phyloP scores from a whole-genome alignment of 1,140 invertebrate species.

The Mizuhopecten yessoensis region DNA sequence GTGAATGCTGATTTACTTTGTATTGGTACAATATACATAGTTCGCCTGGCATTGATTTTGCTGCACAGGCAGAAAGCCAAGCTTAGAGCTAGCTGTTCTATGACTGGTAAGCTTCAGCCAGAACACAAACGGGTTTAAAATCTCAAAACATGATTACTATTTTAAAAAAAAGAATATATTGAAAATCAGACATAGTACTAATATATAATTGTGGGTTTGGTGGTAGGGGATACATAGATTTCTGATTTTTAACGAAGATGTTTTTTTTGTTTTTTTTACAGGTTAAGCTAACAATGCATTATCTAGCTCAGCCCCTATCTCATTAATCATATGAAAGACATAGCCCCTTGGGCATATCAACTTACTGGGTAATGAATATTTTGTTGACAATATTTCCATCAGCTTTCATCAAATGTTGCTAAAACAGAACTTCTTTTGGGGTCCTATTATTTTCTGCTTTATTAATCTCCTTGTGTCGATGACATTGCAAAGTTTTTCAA shows the following conservation, averaged over 20 bases:
- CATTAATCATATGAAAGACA: slow-evolving; percentile 27
- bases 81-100: background rate
- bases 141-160: background rate
- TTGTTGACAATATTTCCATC: slow-evolving; percentile 34
- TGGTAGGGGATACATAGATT: background rate
- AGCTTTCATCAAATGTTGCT: slow-evolving; percentile 24
- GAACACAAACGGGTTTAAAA: background rate
- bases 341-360: slow-evolving; percentile 37
- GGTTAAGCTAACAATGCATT: background rate
- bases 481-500: background rate
- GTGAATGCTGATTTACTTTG: slow-evolving; percentile 2
- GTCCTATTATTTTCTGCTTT: background rate
- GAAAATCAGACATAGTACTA: too few species aligned
- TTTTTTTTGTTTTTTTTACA: background rate
- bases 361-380: slow-evolving; percentile 12
- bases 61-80: slow-evolving; percentile 20
- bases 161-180: too few species aligned
- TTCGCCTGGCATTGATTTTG: slow-evolving; percentile 12
- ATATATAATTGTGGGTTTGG: too few species aligned
- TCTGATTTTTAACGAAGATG: background rate
- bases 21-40: background rate
- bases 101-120: background rate
- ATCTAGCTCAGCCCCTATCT: background rate
- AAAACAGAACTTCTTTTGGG: background rate
- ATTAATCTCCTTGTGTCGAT: background rate